Evolutionary conservation across 2,888 invertebrate species (phyloP).

Genomic region (Calephelis perditalis): DNA sequence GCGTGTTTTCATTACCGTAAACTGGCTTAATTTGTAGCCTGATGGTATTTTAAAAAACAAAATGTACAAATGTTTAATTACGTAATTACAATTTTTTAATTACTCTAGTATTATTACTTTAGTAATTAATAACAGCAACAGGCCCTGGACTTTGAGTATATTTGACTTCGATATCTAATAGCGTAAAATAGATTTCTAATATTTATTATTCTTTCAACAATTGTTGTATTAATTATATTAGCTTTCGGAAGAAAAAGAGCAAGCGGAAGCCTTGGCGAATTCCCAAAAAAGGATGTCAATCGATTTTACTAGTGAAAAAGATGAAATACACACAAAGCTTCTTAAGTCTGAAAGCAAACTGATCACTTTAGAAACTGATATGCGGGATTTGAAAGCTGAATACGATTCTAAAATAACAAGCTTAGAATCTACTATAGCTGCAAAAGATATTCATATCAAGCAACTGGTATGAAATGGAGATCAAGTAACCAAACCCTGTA

Average conservation of each 20-base stretch:
- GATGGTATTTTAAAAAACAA: too few species aligned
- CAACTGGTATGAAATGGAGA: slow-evolving; percentile 72
- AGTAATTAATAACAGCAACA: too few species aligned
- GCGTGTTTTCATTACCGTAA: too few species aligned
- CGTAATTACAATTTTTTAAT: too few species aligned
- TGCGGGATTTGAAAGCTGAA: slow-evolving; percentile 74
- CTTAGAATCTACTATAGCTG: slow-evolving; percentile 76
- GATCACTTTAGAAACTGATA: slow-evolving; percentile 67
- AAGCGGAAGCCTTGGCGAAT: slow-evolving; percentile 53
- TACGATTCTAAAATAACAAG: slow-evolving; percentile 79
- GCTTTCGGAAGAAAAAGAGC: slow-evolving; percentile 72
- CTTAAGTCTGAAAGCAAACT: slow-evolving; percentile 66
- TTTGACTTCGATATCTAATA: too few species aligned
- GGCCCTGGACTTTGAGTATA: too few species aligned
- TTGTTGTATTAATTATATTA: slow-evolving; percentile 43
- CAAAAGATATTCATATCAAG: slow-evolving; percentile 79
- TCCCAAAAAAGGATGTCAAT: slow-evolving; percentile 61
- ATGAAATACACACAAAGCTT: slow-evolving; percentile 63
- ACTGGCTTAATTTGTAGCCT: too few species aligned
- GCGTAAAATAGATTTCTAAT: too few species aligned
- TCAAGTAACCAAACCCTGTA: slow-evolving; percentile 14
- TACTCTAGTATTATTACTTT: too few species aligned
- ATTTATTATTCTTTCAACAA: background rate
- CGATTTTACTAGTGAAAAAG: slow-evolving; percentile 67
- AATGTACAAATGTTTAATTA: too few species aligned